Conservation (phyloP, 1,140 invertebrate species). For the Dinothrombium tinctorium region DNA sequence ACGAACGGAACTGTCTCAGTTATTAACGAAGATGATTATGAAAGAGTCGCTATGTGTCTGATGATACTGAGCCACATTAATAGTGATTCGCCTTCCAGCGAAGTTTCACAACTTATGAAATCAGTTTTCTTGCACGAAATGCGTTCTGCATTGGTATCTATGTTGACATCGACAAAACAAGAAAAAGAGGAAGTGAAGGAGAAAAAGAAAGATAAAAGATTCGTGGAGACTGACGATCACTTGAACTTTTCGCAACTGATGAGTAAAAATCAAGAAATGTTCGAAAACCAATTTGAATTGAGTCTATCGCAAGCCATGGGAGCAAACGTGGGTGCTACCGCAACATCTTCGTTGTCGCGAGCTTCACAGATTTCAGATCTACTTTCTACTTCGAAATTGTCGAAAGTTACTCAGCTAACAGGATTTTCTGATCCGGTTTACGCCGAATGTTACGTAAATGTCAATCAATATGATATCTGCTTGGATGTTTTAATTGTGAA, state of each 20-base stretch:
- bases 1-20: conserved; percentile 19
- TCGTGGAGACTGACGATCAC: conserved; percentile 10
- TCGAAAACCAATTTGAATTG: conserved; percentile 44
- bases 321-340: conserved; percentile 29
- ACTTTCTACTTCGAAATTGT: conserved; percentile 16
- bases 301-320: conserved; percentile 74
- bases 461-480: conserved; percentile 96
- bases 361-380: conserved; percentile 18
- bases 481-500: conserved; percentile 94
- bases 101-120: conserved; percentile 3
- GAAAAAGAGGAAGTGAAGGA: conserved; percentile 8
- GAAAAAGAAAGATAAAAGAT: conserved; percentile 1
- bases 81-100: background rate
- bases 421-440: conserved; percentile 98
- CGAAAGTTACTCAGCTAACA: conserved; percentile 81
- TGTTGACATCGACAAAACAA: conserved; percentile 7
- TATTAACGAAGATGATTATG: conserved; percentile 84
- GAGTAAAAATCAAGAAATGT: conserved; percentile 5
- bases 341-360: conserved; percentile 38
- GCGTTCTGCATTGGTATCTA: conserved; percentile 6
- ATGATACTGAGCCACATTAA: conserved; percentile 19
- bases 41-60: conserved; percentile 60
- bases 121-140: conserved; percentile 8
- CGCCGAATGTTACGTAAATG: conserved; percentile 93
- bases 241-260: conserved; percentile 10